Evolutionary conservation across 1,140 invertebrate genomes (phyloP).

Genomic region (Paraescarpia echinospica): DNA sequence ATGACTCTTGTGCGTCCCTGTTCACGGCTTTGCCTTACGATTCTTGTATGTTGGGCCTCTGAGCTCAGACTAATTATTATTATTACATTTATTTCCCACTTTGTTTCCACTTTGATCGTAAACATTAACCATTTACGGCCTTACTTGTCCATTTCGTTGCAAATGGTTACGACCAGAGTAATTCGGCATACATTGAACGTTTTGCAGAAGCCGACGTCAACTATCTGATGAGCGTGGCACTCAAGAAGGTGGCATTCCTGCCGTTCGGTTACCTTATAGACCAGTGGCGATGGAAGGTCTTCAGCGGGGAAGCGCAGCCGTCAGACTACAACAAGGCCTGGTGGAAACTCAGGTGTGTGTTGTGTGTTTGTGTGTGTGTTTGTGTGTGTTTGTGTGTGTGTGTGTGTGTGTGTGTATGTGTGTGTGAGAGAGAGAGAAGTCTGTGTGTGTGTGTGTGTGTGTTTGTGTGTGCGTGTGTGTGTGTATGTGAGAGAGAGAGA

Average conservation of each 20-base stretch:
- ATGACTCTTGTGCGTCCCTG: no score
- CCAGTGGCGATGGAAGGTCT: slow-evolving; percentile 84
- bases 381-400: no score
- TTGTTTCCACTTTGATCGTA: not conserved
- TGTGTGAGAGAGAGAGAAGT: no score
- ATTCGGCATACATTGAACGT: not conserved
- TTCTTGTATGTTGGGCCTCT: no score
- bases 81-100: no score
- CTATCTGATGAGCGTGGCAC: slow-evolving; percentile 65
- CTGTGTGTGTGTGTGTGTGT: no score
- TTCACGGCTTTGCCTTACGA: no score
- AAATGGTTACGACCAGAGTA: not conserved
- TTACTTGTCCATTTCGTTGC: not conserved
- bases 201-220: slow-evolving; percentile 44
- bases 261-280: slow-evolving; percentile 87
- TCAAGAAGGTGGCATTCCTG: slow-evolving; percentile 85
- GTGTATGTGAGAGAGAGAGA: no score
- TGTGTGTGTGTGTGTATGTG: no score
- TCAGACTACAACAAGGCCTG: slow-evolving; percentile 78
- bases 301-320: slow-evolving; percentile 70
- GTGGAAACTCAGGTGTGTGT: slow-evolving; percentile 76
- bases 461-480: no score
- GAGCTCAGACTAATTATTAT: no score
- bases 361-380: no score
- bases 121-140: not conserved